Percentiles rank a stretch among this genome's conserved stretches.
Conservation (phyloP, 2,797 vertebrate genomes). For the Epinephelus awoara region DNA sequence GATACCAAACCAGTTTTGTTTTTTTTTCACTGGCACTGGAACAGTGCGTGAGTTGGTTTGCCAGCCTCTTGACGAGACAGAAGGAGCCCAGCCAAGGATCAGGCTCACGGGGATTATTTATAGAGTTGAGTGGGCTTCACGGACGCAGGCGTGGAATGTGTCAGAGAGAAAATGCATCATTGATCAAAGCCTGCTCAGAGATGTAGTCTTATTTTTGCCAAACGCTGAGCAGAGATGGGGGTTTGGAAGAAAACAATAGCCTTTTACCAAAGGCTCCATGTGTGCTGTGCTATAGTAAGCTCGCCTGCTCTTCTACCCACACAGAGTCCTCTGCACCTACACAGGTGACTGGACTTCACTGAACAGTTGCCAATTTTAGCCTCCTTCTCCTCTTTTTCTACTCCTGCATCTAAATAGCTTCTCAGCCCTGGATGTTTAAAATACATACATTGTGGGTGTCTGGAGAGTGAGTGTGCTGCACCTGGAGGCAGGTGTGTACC, state of each 20-base stretch:
- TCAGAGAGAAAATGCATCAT: conserved; percentile 80
- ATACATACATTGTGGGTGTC: conserved; percentile 72
- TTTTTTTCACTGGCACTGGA: conserved; percentile 36
- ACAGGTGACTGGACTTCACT: conserved; percentile 76
- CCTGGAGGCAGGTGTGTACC: conserved; percentile 55
- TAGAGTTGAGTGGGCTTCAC: conserved; percentile 84
- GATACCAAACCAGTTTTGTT: conserved; percentile 27
- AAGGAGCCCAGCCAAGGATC: conserved; percentile 79
- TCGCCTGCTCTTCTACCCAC: conserved; percentile 70
- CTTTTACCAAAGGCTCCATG: conserved; percentile 46
- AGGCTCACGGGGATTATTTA: conserved; percentile 82
- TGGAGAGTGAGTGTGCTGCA: conserved; percentile 44
- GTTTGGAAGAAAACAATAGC: conserved; percentile 61
- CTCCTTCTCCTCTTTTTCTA: conserved; percentile 58
- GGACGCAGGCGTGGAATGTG: conserved; percentile 80
- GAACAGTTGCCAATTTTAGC: conserved; percentile 72
- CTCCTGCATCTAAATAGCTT: conserved; percentile 63
- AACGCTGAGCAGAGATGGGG: conserved; percentile 45
- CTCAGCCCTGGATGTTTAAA: conserved; percentile 56
- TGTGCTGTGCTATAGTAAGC: conserved; percentile 64
- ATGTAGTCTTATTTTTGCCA: conserved; percentile 63
- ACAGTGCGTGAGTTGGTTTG: conserved; percentile 55
- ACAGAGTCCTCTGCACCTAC: conserved; percentile 69
- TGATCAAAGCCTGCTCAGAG: conserved; percentile 76
- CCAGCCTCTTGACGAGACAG: conserved; percentile 79